These are phyloP conservation scores for Australoheros scitulus DNA, from an alignment of 2,113 vertebrate species.

Conservation along the genomic window DNA sequence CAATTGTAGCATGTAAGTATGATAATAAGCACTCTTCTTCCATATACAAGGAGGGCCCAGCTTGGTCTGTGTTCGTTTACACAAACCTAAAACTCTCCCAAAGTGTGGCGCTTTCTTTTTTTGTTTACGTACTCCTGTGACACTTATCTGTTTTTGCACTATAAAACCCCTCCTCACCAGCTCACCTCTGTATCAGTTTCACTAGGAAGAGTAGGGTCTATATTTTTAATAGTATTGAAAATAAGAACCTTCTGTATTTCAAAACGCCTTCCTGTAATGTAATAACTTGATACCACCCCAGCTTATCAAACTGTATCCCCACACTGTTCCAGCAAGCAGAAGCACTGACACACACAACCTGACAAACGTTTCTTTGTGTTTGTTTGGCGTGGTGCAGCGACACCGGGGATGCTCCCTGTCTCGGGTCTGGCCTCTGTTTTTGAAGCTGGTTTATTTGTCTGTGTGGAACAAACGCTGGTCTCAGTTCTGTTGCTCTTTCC, in stretches of 20 bases:
- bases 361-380: conserved; percentile 72
- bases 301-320: conserved; percentile 7
- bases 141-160: background rate
- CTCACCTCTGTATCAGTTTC: background rate
- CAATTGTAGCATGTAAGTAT: background rate
- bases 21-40: background rate
- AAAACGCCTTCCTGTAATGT: background rate
- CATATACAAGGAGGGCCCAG: background rate
- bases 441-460: conserved; percentile 6
- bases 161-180: background rate
- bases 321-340: conserved; percentile 28
- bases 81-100: background rate
- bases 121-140: too few species aligned
- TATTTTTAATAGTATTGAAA: background rate
- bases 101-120: too few species aligned
- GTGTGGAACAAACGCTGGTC: background rate
- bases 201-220: background rate
- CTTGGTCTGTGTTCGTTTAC: background rate
- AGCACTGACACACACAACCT: conserved; percentile 19
- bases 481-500: background rate
- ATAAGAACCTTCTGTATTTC: too few species aligned
- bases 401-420: conserved; percentile 17
- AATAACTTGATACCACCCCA: background rate
- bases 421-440: conserved; percentile 23
- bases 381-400: conserved; percentile 24